Evolutionary conservation across 35 echinoderm and acorn worm species (phyloP), one percentile per base, ranked within the genome.

Genomic region (Anneissia japonica): DNA sequence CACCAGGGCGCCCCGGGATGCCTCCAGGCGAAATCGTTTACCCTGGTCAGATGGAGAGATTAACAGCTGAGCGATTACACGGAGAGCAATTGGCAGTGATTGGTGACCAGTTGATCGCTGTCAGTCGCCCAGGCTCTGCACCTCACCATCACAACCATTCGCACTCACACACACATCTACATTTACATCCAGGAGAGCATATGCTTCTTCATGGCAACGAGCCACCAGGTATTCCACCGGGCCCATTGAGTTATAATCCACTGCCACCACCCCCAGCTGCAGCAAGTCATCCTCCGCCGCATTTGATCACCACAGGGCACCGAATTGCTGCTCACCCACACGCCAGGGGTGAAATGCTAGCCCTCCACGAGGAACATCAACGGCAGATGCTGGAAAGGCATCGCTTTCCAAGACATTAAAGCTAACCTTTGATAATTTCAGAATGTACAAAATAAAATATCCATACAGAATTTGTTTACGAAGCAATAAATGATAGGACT

Each of bases 141-240:
- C 95, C 91, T 5, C 95, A 98, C 45, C 95, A 98, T 32, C 95
- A 98, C 46, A 91, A 91, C 31, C 95, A 98, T 76, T 97, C 94
- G 0, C 94, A 97, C 35, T 98, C 95, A 4, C 95, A 98, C 79
- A 98, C 95, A 19, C 95, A 98, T 72, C 89, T 98, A n/a, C 95
- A 98, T 76, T 91, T 98, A 43, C 95, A 98, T 84, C 95, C 95
- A 0, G 91, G 89, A 34, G 95, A 98, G 34, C 94, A 97, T 81
- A 93, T 97, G 51, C 90, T 64, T 2, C 10, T 64, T 9, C 51
- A 23, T 23, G 51, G 51, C 2, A 64, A 64, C 26, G 51, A 64
- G 21, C 51, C 51, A 64, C 9, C 51, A 2, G 1, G 6, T 12
- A 26, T 9, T 9, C 51, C 51, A 19, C 51, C 51, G 10, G 26